These are phyloP conservation scores for Galaxea fascicularis DNA, from an alignment of 92 coral and sea anemone species.

Conservation along the genomic window DNA sequence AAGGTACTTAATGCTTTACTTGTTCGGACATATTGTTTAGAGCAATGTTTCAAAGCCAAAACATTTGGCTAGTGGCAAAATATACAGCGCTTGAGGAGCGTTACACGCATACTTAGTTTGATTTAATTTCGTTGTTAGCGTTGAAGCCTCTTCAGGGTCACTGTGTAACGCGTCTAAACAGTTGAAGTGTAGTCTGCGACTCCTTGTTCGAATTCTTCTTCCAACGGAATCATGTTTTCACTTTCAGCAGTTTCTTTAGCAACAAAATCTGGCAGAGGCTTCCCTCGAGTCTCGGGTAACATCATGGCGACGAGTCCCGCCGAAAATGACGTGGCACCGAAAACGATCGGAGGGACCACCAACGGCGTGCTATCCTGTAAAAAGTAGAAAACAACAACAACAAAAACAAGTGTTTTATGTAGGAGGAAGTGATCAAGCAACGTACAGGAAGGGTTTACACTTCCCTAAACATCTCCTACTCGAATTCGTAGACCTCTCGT, in stretches of 20 bases:
- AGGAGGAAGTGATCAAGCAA: not conserved
- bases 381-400: too few relatives aligned
- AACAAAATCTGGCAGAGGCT: slow-evolving; percentile 89
- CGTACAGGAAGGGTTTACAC: not conserved
- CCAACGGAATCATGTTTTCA: not conserved
- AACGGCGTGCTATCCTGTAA: slow-evolving; percentile 88
- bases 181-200: slow-evolving; percentile 13
- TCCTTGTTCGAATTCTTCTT: slow-evolving; percentile 5
- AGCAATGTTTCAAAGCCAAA: too few relatives aligned
- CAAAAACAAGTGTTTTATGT: not conserved
- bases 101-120: too few relatives aligned
- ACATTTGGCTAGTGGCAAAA: too few relatives aligned
- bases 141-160: too few relatives aligned
- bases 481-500: too few relatives aligned
- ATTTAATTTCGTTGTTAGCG: too few relatives aligned
- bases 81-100: too few relatives aligned
- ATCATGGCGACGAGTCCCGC: slow-evolving; percentile 83
- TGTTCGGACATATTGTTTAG: too few relatives aligned
- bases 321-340: slow-evolving; percentile 81
- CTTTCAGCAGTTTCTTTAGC: slow-evolving; percentile 15
- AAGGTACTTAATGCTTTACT: too few relatives aligned
- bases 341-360: slow-evolving; percentile 84
- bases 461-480: too few relatives aligned
- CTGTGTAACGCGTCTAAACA: not conserved
- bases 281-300: slow-evolving; percentile 92